phyloP scores from a whole-genome alignment of 2,113 vertebrate genomes.

The Dasyprocta punctata region DNA sequence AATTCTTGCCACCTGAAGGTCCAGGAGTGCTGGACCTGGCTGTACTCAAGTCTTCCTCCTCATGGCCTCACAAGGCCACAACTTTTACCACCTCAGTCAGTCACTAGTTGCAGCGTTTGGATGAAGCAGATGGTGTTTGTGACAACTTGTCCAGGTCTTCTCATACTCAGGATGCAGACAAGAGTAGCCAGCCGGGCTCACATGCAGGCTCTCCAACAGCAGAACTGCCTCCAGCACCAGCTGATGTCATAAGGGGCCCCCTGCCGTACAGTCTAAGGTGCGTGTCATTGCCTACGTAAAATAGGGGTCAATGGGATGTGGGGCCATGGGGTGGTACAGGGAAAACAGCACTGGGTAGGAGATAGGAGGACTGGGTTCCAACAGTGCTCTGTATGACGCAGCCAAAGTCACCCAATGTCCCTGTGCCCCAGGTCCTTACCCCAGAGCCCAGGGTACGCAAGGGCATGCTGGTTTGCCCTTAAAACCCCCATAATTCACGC shows the following conservation, averaged over 20 bases:
- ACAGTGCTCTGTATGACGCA: not conserved
- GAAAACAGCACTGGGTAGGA: not conserved
- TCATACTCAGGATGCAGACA: not conserved
- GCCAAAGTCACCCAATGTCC: not conserved
- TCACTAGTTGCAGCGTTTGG: not conserved
- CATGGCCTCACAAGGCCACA: not conserved
- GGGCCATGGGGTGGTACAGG: accelerated
- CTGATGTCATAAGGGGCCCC: not conserved
- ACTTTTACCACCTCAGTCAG: no score
- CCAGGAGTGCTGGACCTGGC: not conserved
- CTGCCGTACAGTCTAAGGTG: accelerated
- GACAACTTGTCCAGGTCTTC: not conserved
- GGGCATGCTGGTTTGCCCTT: not conserved
- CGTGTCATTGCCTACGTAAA: not conserved
- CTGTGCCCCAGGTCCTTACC: not conserved
- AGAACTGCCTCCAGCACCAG: not conserved
- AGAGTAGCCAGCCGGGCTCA: not conserved
- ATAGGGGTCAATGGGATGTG: accelerated
- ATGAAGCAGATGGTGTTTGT: not conserved
- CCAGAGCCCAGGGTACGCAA: not conserved
- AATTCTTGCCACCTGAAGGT: not conserved
- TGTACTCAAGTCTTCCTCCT: not conserved
- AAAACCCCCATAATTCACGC: not conserved
- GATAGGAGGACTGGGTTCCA: not conserved
- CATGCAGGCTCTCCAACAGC: not conserved